These are phyloP conservation scores for Perognathus longimembris DNA, from an alignment of 2,113 vertebrate genomes.

Conservation along the genomic window DNA sequence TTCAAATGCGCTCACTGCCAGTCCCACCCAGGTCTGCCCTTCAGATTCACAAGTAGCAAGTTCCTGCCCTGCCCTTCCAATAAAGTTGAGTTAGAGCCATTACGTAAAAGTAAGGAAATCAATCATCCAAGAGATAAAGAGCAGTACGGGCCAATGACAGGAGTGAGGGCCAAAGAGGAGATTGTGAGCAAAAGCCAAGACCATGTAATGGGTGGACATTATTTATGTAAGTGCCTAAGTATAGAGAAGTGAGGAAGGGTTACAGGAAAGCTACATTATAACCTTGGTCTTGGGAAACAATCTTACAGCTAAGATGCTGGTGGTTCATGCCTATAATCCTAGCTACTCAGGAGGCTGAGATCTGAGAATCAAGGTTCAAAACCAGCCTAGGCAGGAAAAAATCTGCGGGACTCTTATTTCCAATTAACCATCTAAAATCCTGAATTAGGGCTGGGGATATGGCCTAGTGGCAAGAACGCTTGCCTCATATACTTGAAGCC, in stretches of 20 bases:
- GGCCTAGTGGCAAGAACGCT: no score
- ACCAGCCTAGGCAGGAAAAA: no score
- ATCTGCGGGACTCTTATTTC: no score
- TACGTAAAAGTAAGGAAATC: neutral
- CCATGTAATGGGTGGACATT: neutral
- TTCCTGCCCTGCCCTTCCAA: neutral
- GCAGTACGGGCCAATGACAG: neutral
- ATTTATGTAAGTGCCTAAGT: neutral
- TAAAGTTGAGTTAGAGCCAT: neutral
- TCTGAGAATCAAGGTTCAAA: no score
- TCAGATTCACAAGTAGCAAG: neutral
- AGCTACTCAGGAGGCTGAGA: no score
- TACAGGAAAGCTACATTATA: neutral
- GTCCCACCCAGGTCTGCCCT: neutral
- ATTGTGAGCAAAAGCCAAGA: neutral
- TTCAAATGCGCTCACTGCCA: neutral
- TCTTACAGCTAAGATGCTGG: no score
- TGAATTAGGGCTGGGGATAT: no score
- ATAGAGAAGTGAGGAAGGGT: neutral
- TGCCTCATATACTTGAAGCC: no score
- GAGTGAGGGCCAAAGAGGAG: neutral
- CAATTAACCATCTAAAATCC: no score
- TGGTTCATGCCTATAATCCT: no score
- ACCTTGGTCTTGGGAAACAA: neutral
- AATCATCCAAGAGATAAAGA: constrained; percentile 38